Evolutionary conservation across 2,113 vertebrate species (phyloP).

Genomic region (Bettongia penicillata): DNA sequence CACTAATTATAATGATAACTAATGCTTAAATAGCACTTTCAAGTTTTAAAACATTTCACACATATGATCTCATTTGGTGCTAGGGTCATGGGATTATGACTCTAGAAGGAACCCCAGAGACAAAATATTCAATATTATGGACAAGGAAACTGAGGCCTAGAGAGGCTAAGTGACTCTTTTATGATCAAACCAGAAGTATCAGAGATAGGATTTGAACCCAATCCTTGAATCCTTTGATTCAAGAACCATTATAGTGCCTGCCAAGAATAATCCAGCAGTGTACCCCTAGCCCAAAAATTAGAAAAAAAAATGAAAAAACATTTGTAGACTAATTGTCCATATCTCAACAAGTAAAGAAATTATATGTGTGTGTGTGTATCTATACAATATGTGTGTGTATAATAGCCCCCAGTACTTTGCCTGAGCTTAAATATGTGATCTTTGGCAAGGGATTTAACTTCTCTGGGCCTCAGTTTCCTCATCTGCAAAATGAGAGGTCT

Average conservation of each 20-base stretch:
- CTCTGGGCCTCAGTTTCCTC: no score
- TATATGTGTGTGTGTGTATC: no score
- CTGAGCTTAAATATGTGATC: not conserved
- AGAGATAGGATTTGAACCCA: not conserved
- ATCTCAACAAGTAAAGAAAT: not conserved
- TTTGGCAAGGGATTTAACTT: not conserved
- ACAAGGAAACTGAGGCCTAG: not conserved
- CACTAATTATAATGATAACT: no score
- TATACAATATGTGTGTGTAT: no score
- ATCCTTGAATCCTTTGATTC: not conserved
- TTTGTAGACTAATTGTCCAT: not conserved
- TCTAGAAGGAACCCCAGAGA: not conserved
- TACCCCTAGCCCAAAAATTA: not conserved
- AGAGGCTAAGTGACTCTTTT: not conserved
- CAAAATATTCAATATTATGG: not conserved
- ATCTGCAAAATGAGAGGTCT: not conserved
- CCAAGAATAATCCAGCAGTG: constrained; percentile 21
- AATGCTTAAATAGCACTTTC: no score
- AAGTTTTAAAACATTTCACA: no score
- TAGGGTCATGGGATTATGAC: not conserved
- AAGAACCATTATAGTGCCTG: not conserved
- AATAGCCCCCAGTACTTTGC: not conserved
- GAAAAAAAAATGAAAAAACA: constrained; percentile 36
- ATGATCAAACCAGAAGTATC: no score
- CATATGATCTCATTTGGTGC: no score